Evolutionary conservation across 1,140 invertebrate species (phyloP).

Genomic region (Ooceraea biroi): DNA sequence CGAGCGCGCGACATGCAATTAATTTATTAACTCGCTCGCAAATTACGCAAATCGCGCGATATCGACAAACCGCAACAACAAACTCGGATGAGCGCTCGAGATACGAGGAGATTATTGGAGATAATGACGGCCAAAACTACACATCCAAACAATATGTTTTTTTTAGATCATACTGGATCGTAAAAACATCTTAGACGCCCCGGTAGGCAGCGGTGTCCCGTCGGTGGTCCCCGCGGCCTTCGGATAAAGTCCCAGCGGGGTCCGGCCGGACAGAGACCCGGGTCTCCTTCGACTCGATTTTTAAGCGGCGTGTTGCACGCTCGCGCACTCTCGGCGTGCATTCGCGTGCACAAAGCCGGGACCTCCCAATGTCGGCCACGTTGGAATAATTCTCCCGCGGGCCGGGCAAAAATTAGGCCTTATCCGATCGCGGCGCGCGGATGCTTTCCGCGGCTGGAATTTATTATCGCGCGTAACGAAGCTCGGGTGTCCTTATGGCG

Average conservation of each 20-base stretch:
- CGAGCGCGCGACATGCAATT: constrained; percentile 43
- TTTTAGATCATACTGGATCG: neutral
- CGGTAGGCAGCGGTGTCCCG: neutral
- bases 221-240: neutral
- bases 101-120: neutral
- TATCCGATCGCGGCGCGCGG: neutral
- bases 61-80: neutral
- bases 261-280: neutral
- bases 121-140: neutral
- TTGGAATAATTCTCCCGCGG: constrained; percentile 18
- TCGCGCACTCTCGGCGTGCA: neutral
- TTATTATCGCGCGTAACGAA: neutral
- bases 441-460: constrained; percentile 25
- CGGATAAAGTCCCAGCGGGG: neutral
- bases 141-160: neutral
- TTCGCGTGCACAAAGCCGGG: constrained; percentile 19
- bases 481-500: constrained; percentile 10
- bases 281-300: constrained; percentile 47
- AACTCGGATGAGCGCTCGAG: constrained; percentile 15
- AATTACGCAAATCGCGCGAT: constrained; percentile 28
- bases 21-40: constrained; percentile 52
- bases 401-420: neutral
- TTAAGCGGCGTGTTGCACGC: neutral
- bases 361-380: neutral
- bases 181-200: neutral